Conservation (phyloP, 1,140 invertebrate species). For the Trichonephila clavata region DNA sequence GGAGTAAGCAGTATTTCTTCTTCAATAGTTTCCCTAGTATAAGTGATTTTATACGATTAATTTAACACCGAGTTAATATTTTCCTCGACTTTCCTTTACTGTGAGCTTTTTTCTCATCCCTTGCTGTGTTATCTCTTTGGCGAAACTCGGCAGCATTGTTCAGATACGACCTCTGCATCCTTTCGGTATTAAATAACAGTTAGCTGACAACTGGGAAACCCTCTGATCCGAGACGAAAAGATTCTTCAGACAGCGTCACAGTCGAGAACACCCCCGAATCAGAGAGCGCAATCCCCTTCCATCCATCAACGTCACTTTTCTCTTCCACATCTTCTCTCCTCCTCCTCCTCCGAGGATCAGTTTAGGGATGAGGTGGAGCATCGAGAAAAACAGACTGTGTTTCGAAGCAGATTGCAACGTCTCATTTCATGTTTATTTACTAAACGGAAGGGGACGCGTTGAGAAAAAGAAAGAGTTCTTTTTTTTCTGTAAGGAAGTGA, state of each 20-base stretch:
- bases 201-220: slow-evolving; percentile 11
- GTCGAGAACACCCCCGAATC: slow-evolving; percentile 12
- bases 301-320: slow-evolving; percentile 23
- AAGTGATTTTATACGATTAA: slow-evolving; percentile 1
- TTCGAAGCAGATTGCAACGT: slow-evolving; percentile 4
- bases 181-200: background rate
- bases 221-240: background rate
- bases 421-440: background rate
- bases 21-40: background rate
- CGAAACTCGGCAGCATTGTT: background rate
- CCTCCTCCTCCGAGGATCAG: background rate
- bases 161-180: background rate
- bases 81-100: background rate
- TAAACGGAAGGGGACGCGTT: background rate
- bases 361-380: background rate
- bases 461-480: no score
- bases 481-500: no score
- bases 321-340: background rate
- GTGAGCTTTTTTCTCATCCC: background rate
- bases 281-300: background rate
- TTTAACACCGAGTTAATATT: background rate
- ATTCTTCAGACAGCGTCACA: slow-evolving; percentile 11
- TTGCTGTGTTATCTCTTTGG: background rate
- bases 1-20: no score
- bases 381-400: background rate